Evolutionary conservation across 2,797 vertebrate species (phyloP).

Genomic region (Hylomyscus alleni): DNA sequence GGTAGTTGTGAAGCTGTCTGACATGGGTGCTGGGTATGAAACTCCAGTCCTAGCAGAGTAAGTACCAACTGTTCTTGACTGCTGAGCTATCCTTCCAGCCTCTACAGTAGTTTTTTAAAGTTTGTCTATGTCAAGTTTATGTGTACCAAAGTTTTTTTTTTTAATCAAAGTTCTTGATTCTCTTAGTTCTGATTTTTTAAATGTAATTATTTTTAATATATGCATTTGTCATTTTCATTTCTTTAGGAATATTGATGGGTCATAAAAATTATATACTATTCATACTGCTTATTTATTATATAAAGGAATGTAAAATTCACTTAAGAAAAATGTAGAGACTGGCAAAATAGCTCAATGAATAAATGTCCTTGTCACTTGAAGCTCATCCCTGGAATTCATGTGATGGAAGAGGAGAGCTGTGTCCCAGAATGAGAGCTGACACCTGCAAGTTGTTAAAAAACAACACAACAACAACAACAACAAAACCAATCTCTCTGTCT

Average conservation of each 20-base stretch:
- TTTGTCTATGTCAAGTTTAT: neutral
- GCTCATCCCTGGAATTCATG: neutral
- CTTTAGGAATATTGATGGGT: conserved; percentile 15
- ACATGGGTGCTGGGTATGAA: neutral
- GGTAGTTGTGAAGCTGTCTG: neutral
- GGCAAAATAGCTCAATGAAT: neutral
- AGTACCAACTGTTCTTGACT: neutral
- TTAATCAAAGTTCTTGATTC: neutral
- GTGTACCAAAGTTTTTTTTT: neutral
- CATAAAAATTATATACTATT: neutral
- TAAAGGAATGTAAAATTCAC: neutral
- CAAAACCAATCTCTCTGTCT: neutral
- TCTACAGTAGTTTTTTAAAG: conserved; percentile 8
- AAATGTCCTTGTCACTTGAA: neutral
- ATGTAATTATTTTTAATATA: conserved; percentile 45
- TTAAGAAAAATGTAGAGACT: neutral
- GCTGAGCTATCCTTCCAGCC: neutral
- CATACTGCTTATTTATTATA: neutral
- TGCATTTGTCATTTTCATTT: neutral
- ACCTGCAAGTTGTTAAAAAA: neutral
- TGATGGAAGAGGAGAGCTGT: neutral
- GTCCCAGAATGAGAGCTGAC: neutral
- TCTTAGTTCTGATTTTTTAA: conserved; percentile 51
- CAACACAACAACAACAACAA: neutral
- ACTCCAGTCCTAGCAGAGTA: neutral